Base-by-base conservation (phyloP, 2,888 invertebrate genomes). In the Eupeodes latifasciatus region DNA sequence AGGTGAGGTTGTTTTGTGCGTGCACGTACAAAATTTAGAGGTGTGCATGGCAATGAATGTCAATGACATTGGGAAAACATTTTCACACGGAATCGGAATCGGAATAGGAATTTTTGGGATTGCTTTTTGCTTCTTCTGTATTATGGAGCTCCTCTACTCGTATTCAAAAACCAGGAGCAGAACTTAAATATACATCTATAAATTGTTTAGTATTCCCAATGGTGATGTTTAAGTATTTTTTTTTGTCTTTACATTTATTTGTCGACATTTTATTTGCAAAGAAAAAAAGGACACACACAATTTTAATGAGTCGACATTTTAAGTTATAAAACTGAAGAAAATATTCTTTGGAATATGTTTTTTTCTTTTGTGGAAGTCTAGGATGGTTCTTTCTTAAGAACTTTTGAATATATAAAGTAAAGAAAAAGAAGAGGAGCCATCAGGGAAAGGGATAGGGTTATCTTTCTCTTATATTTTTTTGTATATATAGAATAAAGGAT, bases 21-120 rank as follows among this genome's bases (percentile, higher is more conserved):
- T 78, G 77, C 88, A 85, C 88, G 79, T 84, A 74, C 72, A 80
- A 77, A 81, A 75, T 81, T 88, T 77, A 69, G 78, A 88, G 88
- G 88, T 88, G 88, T 88, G 88, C 64, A 81, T 74, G 74, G 81
- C 81, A 85, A 88, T 85, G 84, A 85, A 88, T 85, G 88, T 88
- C 88, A 88, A 85, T 88, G 88, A 88, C 85, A 88, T 81, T 85
- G 85, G 81, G 74, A 78, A 78, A 77, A 78, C 62, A 85, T 85
- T 85, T 85, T 81, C 66, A 59, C 59, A 47, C 47, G 69, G 61
- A 77, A 77, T 51, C 75, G 67, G 75, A 75, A 55, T 71, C 55
- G 71, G 74, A 75, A 55, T 71, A 16, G 71, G 79, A 87, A 87
- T 87, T 83, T 76, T 72, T 12, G 64, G 64, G 75, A 83, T 83